Base-by-base conservation (phyloP, 2,888 invertebrate species). In the Nomada flava region DNA sequence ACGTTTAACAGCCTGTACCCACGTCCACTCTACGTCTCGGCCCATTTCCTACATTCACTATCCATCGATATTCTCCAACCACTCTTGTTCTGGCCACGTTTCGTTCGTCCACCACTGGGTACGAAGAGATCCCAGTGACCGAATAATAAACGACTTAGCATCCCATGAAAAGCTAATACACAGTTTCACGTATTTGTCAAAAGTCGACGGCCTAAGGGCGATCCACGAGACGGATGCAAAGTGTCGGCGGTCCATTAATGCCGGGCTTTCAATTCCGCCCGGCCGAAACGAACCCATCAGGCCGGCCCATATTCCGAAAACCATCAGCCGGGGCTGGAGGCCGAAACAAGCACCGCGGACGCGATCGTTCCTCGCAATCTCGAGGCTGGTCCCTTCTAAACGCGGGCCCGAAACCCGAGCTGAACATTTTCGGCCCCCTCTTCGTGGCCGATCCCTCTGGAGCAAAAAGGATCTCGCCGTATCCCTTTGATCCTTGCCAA, bases 401-500 rank as follows among this genome's bases (percentile, higher is more conserved):
- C 78, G 81, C 67, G 79, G 83, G 70, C 79, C 72, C 87, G 88
- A 88, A 88, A 88, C 82, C 84, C 87, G 88, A 88, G 80, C 88
- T 79, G 77, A 78, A 82, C 83, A 84, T 86, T 82, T 86, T 85
- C 72, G 87, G 85, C 67, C 77, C 84, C 63, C 84, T 86, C 81
- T 74, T 53, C 83, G 77, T 82, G 81, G 69, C 76, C 81, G 78
- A 86, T 87, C 87, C 85, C 79, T 79, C 64, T 71, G 82, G 75
- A 88, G 89, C 86, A 89, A 89, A 89, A 88, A 89, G 87, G 86
- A 85, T 83, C 82, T 78, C 81, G 86, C 88, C 82, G 74, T 89
- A 89, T 90, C 84, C 89, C 89, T 90, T 90, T 90, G 87, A 89
- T 89, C 89, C 89, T 36, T 89, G 77, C 86, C 86, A 86, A 87